Evolutionary conservation across 2,888 invertebrate species (phyloP).

Genomic region (Brenthis ino): DNA sequence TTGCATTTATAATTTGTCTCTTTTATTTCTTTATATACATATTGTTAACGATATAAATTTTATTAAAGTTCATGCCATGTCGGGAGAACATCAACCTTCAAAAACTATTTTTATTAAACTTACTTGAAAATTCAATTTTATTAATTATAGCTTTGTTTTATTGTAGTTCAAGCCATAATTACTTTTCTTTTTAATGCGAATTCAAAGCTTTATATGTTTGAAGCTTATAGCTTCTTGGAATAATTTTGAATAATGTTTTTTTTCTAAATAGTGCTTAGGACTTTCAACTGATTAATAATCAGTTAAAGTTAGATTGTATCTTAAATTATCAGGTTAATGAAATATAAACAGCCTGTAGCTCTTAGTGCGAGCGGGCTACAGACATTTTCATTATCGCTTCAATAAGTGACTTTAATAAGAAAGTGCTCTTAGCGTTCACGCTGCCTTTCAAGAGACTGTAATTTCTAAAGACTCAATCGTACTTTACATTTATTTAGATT

Average conservation of each 20-base stretch:
- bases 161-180: too few relatives aligned
- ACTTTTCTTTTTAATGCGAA: too few relatives aligned
- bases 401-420: slow-evolving; percentile 53
- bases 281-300: slow-evolving; percentile 6
- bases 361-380: slow-evolving; percentile 39
- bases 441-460: slow-evolving; percentile 22
- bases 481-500: slow-evolving; percentile 15
- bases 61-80: too few relatives aligned
- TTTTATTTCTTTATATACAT: too few relatives aligned
- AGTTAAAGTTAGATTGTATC: slow-evolving; percentile 8
- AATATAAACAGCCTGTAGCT: slow-evolving; percentile 45
- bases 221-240: background rate
- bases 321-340: slow-evolving; percentile 43
- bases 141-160: too few relatives aligned
- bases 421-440: slow-evolving; percentile 35
- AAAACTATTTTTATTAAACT: too few relatives aligned
- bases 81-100: too few relatives aligned
- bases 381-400: slow-evolving; percentile 54
- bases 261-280: slow-evolving; percentile 7
- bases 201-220: too few relatives aligned
- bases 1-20: too few relatives aligned
- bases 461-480: slow-evolving; percentile 15
- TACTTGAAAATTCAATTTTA: too few relatives aligned
- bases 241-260: background rate
- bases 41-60: too few relatives aligned